Evolutionary conservation across 2,888 invertebrate species (phyloP).

Genomic region (Platycheirus albimanus): DNA sequence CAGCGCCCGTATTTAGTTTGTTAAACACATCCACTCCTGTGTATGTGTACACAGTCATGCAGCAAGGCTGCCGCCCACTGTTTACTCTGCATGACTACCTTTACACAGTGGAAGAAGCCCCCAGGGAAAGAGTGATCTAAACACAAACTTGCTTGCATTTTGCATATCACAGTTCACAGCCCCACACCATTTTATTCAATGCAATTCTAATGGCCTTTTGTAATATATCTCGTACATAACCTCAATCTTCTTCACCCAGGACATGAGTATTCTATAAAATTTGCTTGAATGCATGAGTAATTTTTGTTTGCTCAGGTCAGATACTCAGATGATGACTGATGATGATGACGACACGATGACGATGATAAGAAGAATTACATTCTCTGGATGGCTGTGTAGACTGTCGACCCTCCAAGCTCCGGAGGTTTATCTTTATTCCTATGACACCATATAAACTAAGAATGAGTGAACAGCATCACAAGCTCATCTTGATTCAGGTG

Average conservation of each 20-base stretch:
- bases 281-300: slow-evolving; percentile 68
- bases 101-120: slow-evolving; percentile 1
- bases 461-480: background rate
- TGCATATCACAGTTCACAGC: background rate
- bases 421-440: slow-evolving; percentile 2
- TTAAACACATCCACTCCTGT: slow-evolving; percentile 16
- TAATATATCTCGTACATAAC: slow-evolving; percentile 61
- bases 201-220: slow-evolving; percentile 53
- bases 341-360: slow-evolving; percentile 42
- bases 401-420: background rate
- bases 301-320: slow-evolving; percentile 62
- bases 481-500: slow-evolving; percentile 27
- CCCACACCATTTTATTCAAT: slow-evolving; percentile 7
- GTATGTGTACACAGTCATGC: background rate
- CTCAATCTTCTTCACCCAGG: slow-evolving; percentile 54
- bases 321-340: slow-evolving; percentile 45
- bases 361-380: slow-evolving; percentile 64
- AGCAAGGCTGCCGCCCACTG: background rate
- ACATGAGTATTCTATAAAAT: slow-evolving; percentile 34
- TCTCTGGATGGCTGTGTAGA: slow-evolving; percentile 18
- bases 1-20: background rate
- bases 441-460: background rate
- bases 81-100: slow-evolving; percentile 33
- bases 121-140: slow-evolving; percentile 8
- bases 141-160: slow-evolving; percentile 41